A percentile compares a stretch with the other conserved stretches of the same genome.
These are phyloP conservation scores for Lucinisca nassula DNA, from an alignment of 2,888 invertebrate genomes.

Conservation along the genomic window DNA sequence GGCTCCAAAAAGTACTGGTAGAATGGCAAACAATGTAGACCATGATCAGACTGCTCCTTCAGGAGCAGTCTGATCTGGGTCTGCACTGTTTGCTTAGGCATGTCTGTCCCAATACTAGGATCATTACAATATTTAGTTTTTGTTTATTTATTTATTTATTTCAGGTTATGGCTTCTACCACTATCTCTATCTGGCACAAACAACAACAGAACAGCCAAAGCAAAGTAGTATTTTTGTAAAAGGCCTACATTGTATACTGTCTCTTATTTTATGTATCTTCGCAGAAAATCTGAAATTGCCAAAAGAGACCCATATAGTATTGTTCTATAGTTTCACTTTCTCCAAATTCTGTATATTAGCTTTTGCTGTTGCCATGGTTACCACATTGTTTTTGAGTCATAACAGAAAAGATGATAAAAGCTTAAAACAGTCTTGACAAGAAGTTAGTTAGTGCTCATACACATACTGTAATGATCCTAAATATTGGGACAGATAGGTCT, in stretches of 20 bases:
- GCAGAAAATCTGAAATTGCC: conserved; percentile 54
- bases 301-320: not conserved
- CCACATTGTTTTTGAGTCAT: conserved; percentile 14
- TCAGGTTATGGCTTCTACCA: conserved; percentile 58
- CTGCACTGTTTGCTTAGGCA: too few relatives aligned
- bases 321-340: conserved; percentile 58
- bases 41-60: too few relatives aligned
- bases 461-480: too few relatives aligned
- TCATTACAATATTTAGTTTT: too few relatives aligned
- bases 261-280: conserved; percentile 48
- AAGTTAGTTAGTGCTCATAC: too few relatives aligned
- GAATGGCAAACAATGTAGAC: too few relatives aligned
- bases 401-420: not conserved
- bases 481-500: too few relatives aligned
- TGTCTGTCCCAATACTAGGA: too few relatives aligned
- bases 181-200: not conserved
- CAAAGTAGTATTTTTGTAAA: not conserved
- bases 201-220: not conserved
- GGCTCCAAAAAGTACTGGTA: too few relatives aligned
- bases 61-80: too few relatives aligned
- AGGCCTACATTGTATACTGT: conserved; percentile 33
- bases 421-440: not conserved
- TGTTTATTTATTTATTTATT: too few relatives aligned
- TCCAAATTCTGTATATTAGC: conserved; percentile 53
- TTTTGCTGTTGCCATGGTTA: conserved; percentile 33